Base-by-base conservation (phyloP, 1,140 invertebrate genomes). In the Brachionus asplanchnoidis region DNA sequence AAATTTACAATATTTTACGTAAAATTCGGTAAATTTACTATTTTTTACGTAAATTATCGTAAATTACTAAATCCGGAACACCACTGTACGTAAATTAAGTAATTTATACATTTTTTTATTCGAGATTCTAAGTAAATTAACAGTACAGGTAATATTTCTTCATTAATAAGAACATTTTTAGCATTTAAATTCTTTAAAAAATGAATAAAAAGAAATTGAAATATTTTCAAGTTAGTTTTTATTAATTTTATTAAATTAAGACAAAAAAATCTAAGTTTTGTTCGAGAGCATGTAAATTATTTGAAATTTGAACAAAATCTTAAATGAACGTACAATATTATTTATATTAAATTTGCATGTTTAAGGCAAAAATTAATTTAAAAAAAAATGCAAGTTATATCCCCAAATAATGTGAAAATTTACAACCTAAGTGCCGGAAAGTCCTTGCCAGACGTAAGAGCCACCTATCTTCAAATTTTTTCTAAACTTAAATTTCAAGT, bases 391-490 rank as follows among this genome's bases (percentile, higher is more conserved):
- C 90, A 92, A 86, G 88, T 92, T 42, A 90, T 90, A 14, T 89
- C 88, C 85, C 89, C 90, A 40, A 98, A 99, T 91, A 94, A 98
- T 91, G 93, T 98, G 3, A 98, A 99, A 92, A 97, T 99, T 83
- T 99, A 98, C 88, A 98, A 98, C 91, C 91, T 99, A 26, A 98
- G 95, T 90, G 94, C 94, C 85, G 97, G 97, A 85, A 99, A 97
- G 91, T 95, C 95, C 42, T 90, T 99, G 85, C 97, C 97, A 82
- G 96, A 99, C 89, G 95, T 97, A 93, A 93, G 92, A 92, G 86
- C 79, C 26, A 84, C n/a, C 46, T 68, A 11, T n/a, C 66, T 40
- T 8, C n/a, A 28, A 23, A 9, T 7, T 44, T 83, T 40, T 28
- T 79, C 23, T 44, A 53, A 53, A 17, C 86, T 85, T 85, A 68